A percentile compares a stretch with the other conserved stretches of the same genome.
Conservation (phyloP, 2,113 vertebrate genomes). For the Leuciscus idus region DNA sequence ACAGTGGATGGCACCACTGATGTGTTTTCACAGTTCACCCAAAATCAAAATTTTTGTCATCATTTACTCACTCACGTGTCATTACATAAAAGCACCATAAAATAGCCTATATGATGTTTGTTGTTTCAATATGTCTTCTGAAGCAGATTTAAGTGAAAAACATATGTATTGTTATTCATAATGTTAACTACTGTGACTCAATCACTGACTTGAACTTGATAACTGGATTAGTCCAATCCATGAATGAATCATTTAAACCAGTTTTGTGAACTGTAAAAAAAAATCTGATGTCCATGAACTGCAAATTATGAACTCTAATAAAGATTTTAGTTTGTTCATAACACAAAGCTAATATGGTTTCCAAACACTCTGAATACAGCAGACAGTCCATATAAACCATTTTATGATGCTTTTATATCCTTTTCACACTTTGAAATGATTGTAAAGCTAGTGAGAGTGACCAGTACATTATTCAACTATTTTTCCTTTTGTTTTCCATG, state of each 20-base stretch:
- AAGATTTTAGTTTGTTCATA: background rate
- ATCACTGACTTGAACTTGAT: background rate
- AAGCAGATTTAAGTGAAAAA: background rate
- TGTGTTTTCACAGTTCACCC: background rate
- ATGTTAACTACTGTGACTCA: background rate
- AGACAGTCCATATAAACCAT: background rate
- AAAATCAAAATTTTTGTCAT: background rate
- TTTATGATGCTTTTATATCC: background rate
- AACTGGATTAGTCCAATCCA: background rate
- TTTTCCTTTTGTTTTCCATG: background rate
- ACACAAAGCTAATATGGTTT: background rate
- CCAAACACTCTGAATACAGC: background rate
- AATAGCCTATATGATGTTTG: background rate
- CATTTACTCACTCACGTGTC: background rate
- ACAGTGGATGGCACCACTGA: background rate
- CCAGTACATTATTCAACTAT: background rate
- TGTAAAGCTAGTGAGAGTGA: background rate
- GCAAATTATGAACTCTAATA: background rate
- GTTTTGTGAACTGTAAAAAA: background rate
- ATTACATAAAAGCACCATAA: background rate
- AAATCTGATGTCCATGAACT: background rate
- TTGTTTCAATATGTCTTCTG: background rate
- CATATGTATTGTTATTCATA: background rate
- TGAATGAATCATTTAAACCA: background rate
- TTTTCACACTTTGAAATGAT: background rate